Conservation (phyloP, 1,140 invertebrate species). For the Ceratosolen solmsi region DNA sequence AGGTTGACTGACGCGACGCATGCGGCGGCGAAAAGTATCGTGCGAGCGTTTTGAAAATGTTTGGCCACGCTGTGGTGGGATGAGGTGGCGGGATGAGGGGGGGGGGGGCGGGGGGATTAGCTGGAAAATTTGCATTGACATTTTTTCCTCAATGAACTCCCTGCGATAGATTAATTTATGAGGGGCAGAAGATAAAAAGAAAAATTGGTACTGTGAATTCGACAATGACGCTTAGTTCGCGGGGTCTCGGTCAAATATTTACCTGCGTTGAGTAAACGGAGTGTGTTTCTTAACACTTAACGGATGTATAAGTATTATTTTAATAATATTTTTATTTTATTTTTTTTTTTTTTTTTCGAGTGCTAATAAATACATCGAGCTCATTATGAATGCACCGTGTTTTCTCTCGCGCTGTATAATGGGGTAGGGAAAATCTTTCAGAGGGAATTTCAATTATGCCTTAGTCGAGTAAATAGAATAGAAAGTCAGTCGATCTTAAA, state of each 20-base stretch:
- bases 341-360: no score
- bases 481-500: no score
- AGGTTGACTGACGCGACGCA: slow-evolving; percentile 15
- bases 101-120: background rate
- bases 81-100: no score
- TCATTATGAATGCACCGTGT: slow-evolving; percentile 12
- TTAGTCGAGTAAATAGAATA: no score
- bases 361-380: background rate
- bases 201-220: background rate
- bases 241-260: background rate
- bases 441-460: background rate
- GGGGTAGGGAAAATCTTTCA: background rate
- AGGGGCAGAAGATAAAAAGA: background rate
- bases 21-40: background rate
- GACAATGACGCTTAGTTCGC: background rate
- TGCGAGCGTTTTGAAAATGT: slow-evolving; percentile 28
- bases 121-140: background rate
- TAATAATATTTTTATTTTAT: background rate
- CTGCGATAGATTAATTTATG: background rate
- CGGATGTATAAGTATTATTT: slow-evolving; percentile 1
- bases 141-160: background rate
- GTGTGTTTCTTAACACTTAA: background rate
- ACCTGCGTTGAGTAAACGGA: background rate
- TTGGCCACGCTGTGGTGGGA: background rate
- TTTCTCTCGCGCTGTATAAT: background rate